These are phyloP conservation scores for Homalodisca vitripennis DNA, from an alignment of 1,140 invertebrate species.

Conservation along the genomic window DNA sequence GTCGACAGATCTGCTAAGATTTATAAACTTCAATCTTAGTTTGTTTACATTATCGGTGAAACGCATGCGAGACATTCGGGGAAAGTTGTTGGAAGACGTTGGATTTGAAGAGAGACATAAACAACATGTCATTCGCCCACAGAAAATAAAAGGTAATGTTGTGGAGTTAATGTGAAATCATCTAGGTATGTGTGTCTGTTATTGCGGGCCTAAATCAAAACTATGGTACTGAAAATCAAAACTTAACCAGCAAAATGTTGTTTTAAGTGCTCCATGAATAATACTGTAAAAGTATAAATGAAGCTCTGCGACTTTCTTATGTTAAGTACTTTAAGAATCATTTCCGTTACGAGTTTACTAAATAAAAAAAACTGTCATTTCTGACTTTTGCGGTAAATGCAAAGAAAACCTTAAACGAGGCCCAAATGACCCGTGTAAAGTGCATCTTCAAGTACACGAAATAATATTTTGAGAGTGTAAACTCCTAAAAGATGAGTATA, in stretches of 20 bases:
- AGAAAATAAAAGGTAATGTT: slow-evolving; percentile 23
- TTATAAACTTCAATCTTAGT: neutral
- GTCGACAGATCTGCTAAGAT: neutral
- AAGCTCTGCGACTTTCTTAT: slow-evolving; percentile 2
- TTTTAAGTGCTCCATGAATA: neutral
- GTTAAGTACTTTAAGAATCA: slow-evolving; percentile 11
- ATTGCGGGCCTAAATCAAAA: slow-evolving; percentile 8
- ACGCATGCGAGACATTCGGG: slow-evolving; percentile 1
- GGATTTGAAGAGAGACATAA: slow-evolving; percentile 14
- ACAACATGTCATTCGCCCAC: neutral
- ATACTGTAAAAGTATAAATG: neutral
- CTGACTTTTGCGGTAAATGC: slow-evolving; percentile 27
- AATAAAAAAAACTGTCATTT: slow-evolving; percentile 25
- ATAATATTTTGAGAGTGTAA: slow-evolving; percentile 21
- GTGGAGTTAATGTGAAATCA: neutral
- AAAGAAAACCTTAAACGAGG: slow-evolving; percentile 27
- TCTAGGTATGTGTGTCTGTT: slow-evolving; percentile 6
- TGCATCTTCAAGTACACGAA: slow-evolving; percentile 24
- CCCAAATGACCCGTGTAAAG: too few species aligned
- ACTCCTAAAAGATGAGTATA: slow-evolving; percentile 15
- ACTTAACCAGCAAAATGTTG: slow-evolving; percentile 14
- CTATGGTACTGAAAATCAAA: slow-evolving; percentile 20
- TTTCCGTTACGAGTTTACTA: too few species aligned
- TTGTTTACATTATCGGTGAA: neutral
- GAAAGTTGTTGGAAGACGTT: slow-evolving; percentile 14